These are phyloP conservation scores for Falco berigora DNA, from an alignment of 2,797 vertebrate species.

Conservation along the genomic window DNA sequence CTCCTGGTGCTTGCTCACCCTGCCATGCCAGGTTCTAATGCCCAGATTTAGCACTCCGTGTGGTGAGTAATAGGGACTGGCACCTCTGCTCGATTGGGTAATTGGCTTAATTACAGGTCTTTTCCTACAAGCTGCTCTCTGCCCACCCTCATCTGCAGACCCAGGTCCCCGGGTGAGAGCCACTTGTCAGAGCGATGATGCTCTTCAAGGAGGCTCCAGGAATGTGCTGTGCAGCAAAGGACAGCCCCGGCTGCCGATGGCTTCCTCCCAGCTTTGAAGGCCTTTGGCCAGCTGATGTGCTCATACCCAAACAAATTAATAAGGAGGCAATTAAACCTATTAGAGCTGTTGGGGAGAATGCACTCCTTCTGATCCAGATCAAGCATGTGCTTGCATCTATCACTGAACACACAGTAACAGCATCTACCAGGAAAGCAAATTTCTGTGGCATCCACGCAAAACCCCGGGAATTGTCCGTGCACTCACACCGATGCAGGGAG, in stretches of 20 bases:
- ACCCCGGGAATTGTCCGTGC: not conserved
- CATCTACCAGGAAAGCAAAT: not conserved
- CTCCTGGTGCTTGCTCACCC: not conserved
- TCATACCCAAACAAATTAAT: not conserved
- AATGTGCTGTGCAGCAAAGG: not conserved
- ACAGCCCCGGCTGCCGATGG: not conserved
- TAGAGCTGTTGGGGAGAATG: not conserved
- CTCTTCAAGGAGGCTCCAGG: not conserved
- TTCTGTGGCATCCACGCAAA: not conserved
- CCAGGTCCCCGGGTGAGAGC: not conserved
- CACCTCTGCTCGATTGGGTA: not conserved
- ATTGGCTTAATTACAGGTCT: constrained; percentile 21
- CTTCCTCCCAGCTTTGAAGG: not conserved
- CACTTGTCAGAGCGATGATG: not conserved
- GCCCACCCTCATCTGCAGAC: not conserved
- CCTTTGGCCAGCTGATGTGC: not conserved
- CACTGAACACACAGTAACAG: not conserved
- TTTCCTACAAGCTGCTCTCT: not conserved
- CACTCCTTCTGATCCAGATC: not conserved
- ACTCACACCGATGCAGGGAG: not conserved
- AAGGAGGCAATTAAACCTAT: not conserved
- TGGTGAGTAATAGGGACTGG: not conserved
- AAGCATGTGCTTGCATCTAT: not conserved
- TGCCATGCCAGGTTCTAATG: not conserved
- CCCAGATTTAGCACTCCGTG: not conserved